phyloP scores from a whole-genome alignment of 2,888 invertebrate species.

The Dolomedes plantarius region DNA sequence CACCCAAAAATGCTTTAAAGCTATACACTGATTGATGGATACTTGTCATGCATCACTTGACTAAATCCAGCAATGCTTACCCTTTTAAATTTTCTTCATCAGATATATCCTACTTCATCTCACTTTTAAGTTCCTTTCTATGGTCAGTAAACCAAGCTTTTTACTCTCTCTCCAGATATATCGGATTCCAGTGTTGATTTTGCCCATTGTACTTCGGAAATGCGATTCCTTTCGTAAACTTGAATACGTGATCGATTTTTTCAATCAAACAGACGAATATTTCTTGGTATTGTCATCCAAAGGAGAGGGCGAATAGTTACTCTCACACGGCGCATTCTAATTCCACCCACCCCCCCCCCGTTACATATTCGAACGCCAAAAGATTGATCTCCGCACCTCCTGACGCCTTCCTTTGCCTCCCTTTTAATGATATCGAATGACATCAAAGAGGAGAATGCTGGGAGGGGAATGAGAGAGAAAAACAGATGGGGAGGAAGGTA shows the following conservation, averaged over 20 bases:
- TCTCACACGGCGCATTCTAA: background rate
- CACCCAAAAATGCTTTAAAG: too few species aligned
- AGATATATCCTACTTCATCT: too few species aligned
- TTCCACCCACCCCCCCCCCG: background rate
- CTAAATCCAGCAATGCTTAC: too few species aligned
- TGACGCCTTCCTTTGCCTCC: background rate
- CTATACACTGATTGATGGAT: too few species aligned
- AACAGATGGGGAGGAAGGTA: background rate
- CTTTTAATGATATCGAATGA: conserved; percentile 1
- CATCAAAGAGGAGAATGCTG: background rate
- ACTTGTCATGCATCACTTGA: too few species aligned
- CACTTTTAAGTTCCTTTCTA: too few species aligned
- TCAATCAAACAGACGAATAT: background rate
- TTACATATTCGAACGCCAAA: background rate
- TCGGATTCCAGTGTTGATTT: too few species aligned
- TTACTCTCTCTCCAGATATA: too few species aligned
- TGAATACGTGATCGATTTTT: background rate
- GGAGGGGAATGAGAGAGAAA: background rate
- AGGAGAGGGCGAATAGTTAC: background rate
- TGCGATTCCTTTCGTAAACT: too few species aligned
- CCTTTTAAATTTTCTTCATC: too few species aligned
- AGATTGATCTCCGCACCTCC: background rate
- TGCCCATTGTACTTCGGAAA: too few species aligned
- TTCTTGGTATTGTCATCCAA: background rate
- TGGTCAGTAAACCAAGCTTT: too few species aligned